These are phyloP conservation scores for Diadophis punctatus DNA, from an alignment of 2,113 vertebrate genomes.

Conservation along the genomic window DNA sequence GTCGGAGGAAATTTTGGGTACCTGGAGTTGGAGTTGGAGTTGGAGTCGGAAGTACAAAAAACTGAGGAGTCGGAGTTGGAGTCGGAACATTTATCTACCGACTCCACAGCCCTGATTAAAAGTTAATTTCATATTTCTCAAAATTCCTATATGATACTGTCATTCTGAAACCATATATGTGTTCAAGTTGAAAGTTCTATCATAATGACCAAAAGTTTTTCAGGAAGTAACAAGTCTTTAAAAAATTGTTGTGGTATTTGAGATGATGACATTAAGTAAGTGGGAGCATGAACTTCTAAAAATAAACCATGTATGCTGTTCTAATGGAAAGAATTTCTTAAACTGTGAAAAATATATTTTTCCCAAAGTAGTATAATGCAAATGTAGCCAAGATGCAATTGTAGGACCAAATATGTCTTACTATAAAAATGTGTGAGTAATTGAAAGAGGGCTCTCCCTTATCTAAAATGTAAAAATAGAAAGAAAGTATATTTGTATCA, in stretches of 20 bases:
- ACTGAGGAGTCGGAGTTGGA: too few species aligned
- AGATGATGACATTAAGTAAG: background rate
- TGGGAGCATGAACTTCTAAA: constrained; percentile 28
- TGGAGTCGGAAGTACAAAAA: too few species aligned
- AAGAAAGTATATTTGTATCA: background rate
- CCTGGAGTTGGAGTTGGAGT: too few species aligned
- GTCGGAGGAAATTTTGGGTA: too few species aligned
- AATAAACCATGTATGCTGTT: constrained; percentile 25
- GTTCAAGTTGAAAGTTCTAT: background rate
- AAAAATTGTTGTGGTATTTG: background rate
- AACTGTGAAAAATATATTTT: constrained; percentile 39
- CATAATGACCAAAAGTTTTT: background rate
- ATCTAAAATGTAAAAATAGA: background rate
- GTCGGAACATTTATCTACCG: too few species aligned
- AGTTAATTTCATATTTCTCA: background rate
- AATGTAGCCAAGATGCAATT: constrained; percentile 22
- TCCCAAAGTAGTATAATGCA: constrained; percentile 8
- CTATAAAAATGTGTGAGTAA: constrained; percentile 26
- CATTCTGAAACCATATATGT: background rate
- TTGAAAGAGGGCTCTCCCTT: background rate
- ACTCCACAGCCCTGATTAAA: too few species aligned
- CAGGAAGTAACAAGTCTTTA: background rate
- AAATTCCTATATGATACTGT: background rate
- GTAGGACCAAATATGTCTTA: background rate
- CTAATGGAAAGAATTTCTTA: constrained; percentile 41